A percentile compares a stretch with the other conserved stretches of the same genome.
These are phyloP conservation scores for Cephus cinctus DNA, from an alignment of 1,140 invertebrate species.

Conservation along the genomic window DNA sequence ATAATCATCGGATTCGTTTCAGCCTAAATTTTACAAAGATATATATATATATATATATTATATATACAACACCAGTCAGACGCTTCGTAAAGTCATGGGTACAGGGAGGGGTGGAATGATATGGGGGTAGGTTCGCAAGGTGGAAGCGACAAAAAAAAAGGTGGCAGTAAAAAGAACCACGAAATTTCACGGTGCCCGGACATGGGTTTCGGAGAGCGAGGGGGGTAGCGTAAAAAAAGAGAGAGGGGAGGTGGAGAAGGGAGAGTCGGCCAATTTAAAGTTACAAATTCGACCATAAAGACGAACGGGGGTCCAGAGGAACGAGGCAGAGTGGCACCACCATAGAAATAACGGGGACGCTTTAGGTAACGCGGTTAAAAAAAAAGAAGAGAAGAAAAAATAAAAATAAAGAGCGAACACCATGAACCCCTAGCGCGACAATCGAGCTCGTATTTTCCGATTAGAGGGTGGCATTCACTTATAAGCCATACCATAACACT, in stretches of 20 bases:
- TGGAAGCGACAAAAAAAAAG: neutral
- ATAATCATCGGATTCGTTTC: no score
- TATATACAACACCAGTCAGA: neutral
- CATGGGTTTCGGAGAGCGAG: conserved; percentile 7
- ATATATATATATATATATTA: neutral
- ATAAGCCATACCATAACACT: conserved; percentile 58
- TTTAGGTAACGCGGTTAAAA: neutral
- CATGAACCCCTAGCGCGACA: conserved; percentile 32
- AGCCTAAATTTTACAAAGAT: no score
- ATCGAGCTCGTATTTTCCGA: conserved; percentile 56
- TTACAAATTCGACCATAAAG: conserved; percentile 52
- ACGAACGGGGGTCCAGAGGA: conserved; percentile 3
- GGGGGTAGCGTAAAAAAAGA: conserved; percentile 9
- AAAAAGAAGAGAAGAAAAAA: conserved; percentile 1
- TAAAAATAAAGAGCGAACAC: conserved; percentile 13
- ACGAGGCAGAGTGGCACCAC: neutral
- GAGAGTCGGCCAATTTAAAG: conserved; percentile 44
- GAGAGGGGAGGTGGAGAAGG: conserved; percentile 9
- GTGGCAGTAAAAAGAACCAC: conserved; percentile 24
- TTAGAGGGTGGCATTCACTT: conserved; percentile 58
- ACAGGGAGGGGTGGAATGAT: neutral
- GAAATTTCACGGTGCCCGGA: conserved; percentile 30
- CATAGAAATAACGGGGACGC: no score
- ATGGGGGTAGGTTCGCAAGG: neutral
- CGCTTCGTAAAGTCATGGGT: neutral